A percentile compares a stretch with the other conserved stretches of the same genome.
These are phyloP conservation scores for Gari tellinella DNA, from an alignment of 2,888 invertebrate genomes.

Conservation along the genomic window DNA sequence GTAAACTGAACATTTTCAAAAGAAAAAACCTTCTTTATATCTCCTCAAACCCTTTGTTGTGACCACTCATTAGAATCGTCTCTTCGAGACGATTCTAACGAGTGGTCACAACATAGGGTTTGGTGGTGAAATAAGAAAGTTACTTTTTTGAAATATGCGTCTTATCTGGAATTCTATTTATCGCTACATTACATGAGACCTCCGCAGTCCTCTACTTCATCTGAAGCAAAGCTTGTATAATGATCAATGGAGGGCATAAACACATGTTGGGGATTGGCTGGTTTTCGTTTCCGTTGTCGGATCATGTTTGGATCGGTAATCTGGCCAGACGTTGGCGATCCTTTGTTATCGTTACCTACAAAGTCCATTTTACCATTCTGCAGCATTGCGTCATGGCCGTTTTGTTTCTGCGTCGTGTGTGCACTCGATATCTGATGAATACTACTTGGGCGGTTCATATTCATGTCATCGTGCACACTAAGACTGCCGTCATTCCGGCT, in stretches of 20 bases:
- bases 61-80: too few relatives aligned
- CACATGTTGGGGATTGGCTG: conserved; percentile 60
- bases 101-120: too few relatives aligned
- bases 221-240: conserved; percentile 56
- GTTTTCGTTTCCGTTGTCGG: conserved; percentile 59
- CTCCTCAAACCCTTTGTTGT: too few relatives aligned
- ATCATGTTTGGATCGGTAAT: conserved; percentile 51
- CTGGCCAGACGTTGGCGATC: conserved; percentile 32
- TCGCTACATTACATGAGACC: conserved; percentile 33
- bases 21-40: too few relatives aligned
- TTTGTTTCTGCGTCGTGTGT: conserved; percentile 42
- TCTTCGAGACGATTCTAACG: too few relatives aligned
- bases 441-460: conserved; percentile 16
- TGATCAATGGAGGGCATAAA: conserved; percentile 62
- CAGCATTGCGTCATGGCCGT: conserved; percentile 36
- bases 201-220: conserved; percentile 56
- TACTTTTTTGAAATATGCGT: too few relatives aligned
- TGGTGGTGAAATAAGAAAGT: too few relatives aligned
- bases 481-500: conserved; percentile 21
- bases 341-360: conserved; percentile 40
- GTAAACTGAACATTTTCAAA: too few relatives aligned
- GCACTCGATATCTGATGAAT: conserved; percentile 26
- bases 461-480: conserved; percentile 31
- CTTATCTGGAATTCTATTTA: too few relatives aligned
- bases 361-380: conserved; percentile 46